Base-by-base conservation (phyloP, 2,797 vertebrate species). In the Falco columbarius region DNA sequence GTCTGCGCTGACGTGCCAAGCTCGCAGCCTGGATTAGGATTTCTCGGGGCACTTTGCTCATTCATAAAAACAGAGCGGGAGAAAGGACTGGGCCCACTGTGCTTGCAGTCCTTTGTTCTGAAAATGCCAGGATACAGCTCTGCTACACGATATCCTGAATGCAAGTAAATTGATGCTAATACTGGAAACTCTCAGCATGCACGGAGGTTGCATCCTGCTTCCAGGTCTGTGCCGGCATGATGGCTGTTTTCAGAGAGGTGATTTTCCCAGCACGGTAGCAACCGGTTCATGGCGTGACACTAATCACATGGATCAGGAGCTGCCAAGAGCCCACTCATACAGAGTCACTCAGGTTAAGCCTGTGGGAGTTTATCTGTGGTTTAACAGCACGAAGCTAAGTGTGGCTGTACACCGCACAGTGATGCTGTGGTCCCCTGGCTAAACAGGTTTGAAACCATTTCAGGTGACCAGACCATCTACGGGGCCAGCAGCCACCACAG, bases 161-260 rank as follows among this genome's bases (percentile, higher is more conserved):
- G 62, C 49, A 89, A 74, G 63, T 68, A 63, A 40, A 52, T 58
- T 2, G 1, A 51, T 36, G 56, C n/a, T 7, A 14, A 29, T 1
- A 5, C 55, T 8, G 56, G 56, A 34, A 75, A 32, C 22, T 15
- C 70, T 38, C 82, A 20, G 62, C 55, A 6, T 1, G n/a, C 67
- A 29, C 1, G 0, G 67, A 51, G 67, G 42, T 30, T 27, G 8
- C 24, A 30, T 32, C 55, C 80, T 38, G 67, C 59, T 38, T 15
- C 42, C 54, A n/a, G 54, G 10, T 24, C 17, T 5, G 26, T 3
- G 8, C 38, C 13, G 1, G 55, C 54, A 40, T 0, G 1, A 7
- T 5, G 11, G 0, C 42, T 15, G 85, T 4, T 17, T n/a, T 10
- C 17, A 23, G 54, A 27, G 36, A 1, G 0, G 40, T 18, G 72